Evolutionary conservation across 2,888 invertebrate genomes (phyloP).

Genomic region (Calliphora vomitoria): DNA sequence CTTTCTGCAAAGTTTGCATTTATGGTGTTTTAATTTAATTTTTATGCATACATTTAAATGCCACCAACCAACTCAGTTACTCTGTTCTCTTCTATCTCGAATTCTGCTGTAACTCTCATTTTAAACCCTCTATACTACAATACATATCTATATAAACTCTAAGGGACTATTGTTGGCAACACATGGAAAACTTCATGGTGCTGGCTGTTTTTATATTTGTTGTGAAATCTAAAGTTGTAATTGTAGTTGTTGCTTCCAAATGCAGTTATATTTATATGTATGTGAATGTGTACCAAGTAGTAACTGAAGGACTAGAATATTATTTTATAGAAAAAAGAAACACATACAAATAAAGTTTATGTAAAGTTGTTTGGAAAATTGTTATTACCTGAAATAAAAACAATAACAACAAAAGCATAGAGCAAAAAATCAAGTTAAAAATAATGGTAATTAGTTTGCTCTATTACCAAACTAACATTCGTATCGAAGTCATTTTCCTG

Average conservation of each 20-base stretch:
- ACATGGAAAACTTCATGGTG: conserved; percentile 41
- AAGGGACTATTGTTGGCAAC: conserved; percentile 28
- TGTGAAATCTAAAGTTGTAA: conserved; percentile 19
- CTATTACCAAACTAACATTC: conserved; percentile 67
- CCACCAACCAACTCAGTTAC: conserved; percentile 45
- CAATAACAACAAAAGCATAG: conserved; percentile 13
- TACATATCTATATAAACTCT: conserved; percentile 3
- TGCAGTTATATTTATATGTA: neutral
- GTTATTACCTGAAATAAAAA: conserved; percentile 63
- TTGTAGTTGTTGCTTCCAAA: conserved; percentile 34
- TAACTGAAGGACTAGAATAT: conserved; percentile 38
- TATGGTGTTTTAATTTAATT: conserved; percentile 72
- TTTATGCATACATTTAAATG: conserved; percentile 70
- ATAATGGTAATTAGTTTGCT: conserved; percentile 70
- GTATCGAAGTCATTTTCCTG: conserved; percentile 44
- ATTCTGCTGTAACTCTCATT: conserved; percentile 23
- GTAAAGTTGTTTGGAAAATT: conserved; percentile 69
- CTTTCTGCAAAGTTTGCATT: conserved; percentile 69
- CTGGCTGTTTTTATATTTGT: conserved; percentile 28
- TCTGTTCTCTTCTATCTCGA: conserved; percentile 14
- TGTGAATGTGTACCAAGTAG: conserved; percentile 4
- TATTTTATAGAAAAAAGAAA: conserved; percentile 46
- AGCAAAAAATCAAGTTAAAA: conserved; percentile 60
- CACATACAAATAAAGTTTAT: conserved; percentile 48
- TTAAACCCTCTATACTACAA: conserved; percentile 9